phyloP scores from a whole-genome alignment of 2,888 invertebrate genomes.

The Oxytorus armatus region DNA sequence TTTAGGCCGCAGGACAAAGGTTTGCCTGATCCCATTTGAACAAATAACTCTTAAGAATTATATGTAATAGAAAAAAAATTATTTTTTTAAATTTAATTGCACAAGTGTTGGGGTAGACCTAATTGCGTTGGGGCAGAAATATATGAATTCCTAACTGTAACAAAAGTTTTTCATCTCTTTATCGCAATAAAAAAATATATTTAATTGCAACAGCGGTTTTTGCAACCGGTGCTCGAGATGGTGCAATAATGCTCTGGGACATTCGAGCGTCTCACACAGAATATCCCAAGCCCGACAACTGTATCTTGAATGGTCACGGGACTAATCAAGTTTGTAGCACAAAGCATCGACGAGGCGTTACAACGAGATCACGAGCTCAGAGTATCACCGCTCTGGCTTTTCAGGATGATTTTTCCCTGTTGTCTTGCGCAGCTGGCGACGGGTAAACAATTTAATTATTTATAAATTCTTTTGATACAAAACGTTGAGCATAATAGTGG shows the following conservation, averaged over 20 bases:
- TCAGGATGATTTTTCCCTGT: conserved; percentile 91
- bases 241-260: conserved; percentile 95
- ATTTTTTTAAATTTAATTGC: too few species aligned
- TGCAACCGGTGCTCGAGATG: conserved; percentile 95
- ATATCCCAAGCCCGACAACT: conserved; percentile 89
- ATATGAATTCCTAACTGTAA: too few species aligned
- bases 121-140: too few species aligned
- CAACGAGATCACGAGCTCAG: conserved; percentile 86
- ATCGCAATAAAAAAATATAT: not conserved
- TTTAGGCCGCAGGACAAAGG: conserved; percentile 89
- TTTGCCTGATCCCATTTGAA: too few species aligned
- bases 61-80: not conserved
- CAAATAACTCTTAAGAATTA: not conserved
- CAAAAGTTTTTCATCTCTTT: too few species aligned
- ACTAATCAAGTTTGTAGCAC: conserved; percentile 82
- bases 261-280: conserved; percentile 86
- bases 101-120: too few species aligned
- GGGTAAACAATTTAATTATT: conserved; percentile 85
- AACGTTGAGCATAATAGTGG: too few species aligned
- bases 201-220: conserved; percentile 87
- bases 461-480: not conserved
- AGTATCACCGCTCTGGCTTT: conserved; percentile 94
- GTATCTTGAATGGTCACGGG: conserved; percentile 89
- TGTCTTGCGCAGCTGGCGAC: conserved; percentile 95
- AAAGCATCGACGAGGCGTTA: conserved; percentile 83